A percentile compares a stretch with the other conserved stretches of the same genome.
Conservation (phyloP, 2,797 vertebrate species). For the Amniataba percoides region DNA sequence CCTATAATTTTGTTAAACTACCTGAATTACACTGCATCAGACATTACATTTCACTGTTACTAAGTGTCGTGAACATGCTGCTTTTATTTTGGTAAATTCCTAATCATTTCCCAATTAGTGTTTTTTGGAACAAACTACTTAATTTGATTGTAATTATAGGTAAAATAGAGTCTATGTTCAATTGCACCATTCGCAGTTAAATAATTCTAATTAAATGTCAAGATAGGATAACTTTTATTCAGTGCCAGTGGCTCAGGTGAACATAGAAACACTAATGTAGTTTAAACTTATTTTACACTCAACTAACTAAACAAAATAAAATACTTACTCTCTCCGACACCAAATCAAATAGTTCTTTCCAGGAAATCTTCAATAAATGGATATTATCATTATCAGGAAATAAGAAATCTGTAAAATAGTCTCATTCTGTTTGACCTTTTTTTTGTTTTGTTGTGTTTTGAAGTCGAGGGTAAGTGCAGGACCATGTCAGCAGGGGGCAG, state of each 20-base stretch:
- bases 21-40: neutral
- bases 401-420: neutral
- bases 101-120: neutral
- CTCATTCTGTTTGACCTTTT: neutral
- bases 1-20: slow-evolving; percentile 23
- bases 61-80: neutral
- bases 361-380: neutral
- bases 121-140: slow-evolving; percentile 6
- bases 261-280: neutral
- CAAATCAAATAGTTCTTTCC: neutral
- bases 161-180: slow-evolving; percentile 9
- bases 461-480: slow-evolving; percentile 10
- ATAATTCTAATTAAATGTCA: slow-evolving; percentile 1
- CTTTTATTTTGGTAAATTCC: slow-evolving; percentile 8
- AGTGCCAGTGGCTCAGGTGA: neutral
- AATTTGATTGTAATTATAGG: neutral
- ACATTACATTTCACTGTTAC: neutral
- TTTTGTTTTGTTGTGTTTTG: slow-evolving; percentile 3
- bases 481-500: slow-evolving; percentile 70
- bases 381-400: neutral
- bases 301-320: neutral
- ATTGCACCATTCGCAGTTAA: neutral
- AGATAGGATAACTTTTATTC: neutral
- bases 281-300: neutral
- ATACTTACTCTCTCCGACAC: neutral